Evolutionary conservation across 2,797 vertebrate genomes (phyloP), one percentile per base, ranked within the genome.

Genomic region (Lutjanus campechanus): DNA sequence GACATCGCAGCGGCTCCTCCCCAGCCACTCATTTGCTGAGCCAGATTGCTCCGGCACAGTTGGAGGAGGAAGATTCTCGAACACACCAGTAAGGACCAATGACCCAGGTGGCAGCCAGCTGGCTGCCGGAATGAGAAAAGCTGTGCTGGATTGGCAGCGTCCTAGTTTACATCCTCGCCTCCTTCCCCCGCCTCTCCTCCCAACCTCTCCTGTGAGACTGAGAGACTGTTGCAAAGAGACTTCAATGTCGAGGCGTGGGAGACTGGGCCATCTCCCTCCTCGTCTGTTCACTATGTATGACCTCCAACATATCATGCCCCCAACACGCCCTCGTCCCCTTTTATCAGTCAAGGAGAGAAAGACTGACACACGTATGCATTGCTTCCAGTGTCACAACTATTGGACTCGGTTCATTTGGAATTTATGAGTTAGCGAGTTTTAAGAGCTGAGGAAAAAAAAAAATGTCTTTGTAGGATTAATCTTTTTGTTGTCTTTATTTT

Each of bases 381-480:
- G 91, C 90, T 94, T 94, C 90, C 85, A 87, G 88, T 93, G 91
- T 88, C 84, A 83, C 79, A 77, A 59, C 73, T 85, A 50, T 83
- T 70, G 83, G 85, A 83, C 85, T 83, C 41, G 11, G 73, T 77
- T 79, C 44, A 54, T 76, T 83, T 83, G 74, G 76, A 83, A 84
- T 88, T 93, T 75, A 85, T 85, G 86, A 90, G 81, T 94, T 93
- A 83, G 92, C 63, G 82, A 83, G 79, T 91, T 90, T 88, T 81
- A 81, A 88, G 84, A 90, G 74, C 53, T 66, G 82, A 85, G 50
- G 50, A 25, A 25, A 68, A 77, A 9, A 81, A 11, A 76, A 72
- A 79, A 81, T 78, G 83, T 94, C 54, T 94, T 92, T 92, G 91
- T 95, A 95, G 93, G 89, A 91, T 89, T 91, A 88, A 91, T 53